Evolutionary conservation across 2,888 invertebrate genomes (phyloP), one percentile per base, ranked within the genome.

Genomic region (Zhengitettix transpicula): DNA sequence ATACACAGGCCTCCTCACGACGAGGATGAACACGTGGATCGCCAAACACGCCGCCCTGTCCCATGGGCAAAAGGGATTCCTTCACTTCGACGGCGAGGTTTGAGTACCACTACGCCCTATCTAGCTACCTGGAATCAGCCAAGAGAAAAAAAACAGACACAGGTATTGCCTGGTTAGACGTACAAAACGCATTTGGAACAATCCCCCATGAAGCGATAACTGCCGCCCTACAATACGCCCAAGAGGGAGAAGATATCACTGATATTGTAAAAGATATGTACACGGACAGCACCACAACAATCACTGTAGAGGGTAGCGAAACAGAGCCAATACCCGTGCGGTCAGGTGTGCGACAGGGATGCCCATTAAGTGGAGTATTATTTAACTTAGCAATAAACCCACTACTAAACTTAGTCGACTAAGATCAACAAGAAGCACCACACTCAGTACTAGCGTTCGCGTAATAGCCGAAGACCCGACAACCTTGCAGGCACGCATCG

Each of bases 11-110:
- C 52, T 62, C 11, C 47, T 67, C 10, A 63, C 65, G 0, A 15
- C 40, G 0, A 55, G 65, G 54, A 57, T 66, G 10, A 59, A 61
- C 0, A 28, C n/a, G 1, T 66, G 67, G 66, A 15, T 53, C 1
- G n/a, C 12, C 10, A 11, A 12, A 11, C 1, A 52, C 7, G 14
- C 2, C 2, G 16, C 15, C 1, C 40, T 40, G 5, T 14, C 17
- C 10, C 16, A 12, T 10, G n/a, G 28, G 1, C 52, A 52, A 3
- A 52, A 52, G 16, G 52, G 52, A 1, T 52, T 52, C 16, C 14
- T 14, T 10, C 52, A 12, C 7, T 15, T 7, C 1, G 52, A 52
- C 16, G 52, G 52, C n/a, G 7, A 16, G 12, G 1, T 16, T 14
- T 10, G 52, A 52, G 3, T 11, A 52, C 52, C 12, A 52, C 52